Conservation (phyloP, 1,140 invertebrate genomes). For the Tribolium madens region DNA sequence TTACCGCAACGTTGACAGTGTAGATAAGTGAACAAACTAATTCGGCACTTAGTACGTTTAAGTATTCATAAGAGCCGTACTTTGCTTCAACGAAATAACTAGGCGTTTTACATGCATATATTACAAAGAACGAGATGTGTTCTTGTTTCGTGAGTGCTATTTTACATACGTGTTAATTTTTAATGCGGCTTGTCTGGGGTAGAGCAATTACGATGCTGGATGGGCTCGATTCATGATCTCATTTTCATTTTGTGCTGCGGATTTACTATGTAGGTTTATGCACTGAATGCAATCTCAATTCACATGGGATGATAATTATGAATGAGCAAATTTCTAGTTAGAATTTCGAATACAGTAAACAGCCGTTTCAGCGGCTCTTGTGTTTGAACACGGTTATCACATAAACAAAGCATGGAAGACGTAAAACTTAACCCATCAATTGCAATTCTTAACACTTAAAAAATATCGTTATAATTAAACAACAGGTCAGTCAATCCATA, state of each 20-base stretch:
- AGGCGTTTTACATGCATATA: constrained; percentile 10
- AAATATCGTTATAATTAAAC: no score
- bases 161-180: background rate
- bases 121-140: constrained; percentile 1
- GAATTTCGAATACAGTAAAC: background rate
- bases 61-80: constrained; percentile 22
- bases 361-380: background rate
- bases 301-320: background rate
- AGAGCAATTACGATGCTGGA: background rate
- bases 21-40: constrained; percentile 28
- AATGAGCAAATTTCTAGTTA: background rate
- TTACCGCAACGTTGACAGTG: constrained; percentile 19
- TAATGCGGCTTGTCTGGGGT: background rate
- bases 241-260: background rate
- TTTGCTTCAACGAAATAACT: constrained; percentile 7
- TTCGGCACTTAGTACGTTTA: constrained; percentile 9
- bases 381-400: background rate
- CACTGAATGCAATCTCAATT: background rate
- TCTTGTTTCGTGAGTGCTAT: background rate
- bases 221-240: background rate
- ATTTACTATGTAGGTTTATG: background rate
- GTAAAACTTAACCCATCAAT: no score
- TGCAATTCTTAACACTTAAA: no score
- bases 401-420: background rate
- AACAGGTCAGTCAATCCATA: no score